A percentile compares a stretch with the other conserved stretches of the same genome.
phyloP scores from a whole-genome alignment of 2,113 vertebrate species.

The Benitochromis conjunctus region DNA sequence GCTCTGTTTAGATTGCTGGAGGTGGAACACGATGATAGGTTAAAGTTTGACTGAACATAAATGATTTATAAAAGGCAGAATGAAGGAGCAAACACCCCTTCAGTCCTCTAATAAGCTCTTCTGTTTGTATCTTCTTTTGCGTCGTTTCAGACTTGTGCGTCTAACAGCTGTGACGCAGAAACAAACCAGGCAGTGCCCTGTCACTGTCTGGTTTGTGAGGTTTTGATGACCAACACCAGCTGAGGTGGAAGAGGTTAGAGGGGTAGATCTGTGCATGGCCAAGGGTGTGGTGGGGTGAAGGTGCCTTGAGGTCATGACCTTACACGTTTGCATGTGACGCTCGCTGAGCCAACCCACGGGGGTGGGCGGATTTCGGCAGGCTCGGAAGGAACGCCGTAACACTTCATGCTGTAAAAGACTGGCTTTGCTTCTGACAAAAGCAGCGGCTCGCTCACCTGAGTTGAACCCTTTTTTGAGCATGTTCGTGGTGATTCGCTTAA shows the following conservation, averaged over 20 bases:
- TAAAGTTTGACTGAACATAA: conserved; percentile 13
- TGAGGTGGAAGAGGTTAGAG: conserved; percentile 47
- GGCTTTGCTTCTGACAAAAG: conserved; percentile 35
- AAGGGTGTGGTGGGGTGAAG: background rate
- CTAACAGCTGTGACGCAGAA: background rate
- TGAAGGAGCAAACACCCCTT: conserved; percentile 47
- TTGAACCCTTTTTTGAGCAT: conserved; percentile 43
- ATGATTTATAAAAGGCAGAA: conserved; percentile 42
- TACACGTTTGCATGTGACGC: conserved; percentile 1
- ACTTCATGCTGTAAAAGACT: conserved; percentile 32
- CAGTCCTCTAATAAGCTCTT: conserved; percentile 26
- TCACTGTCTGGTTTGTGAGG: conserved; percentile 53
- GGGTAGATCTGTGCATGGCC: background rate
- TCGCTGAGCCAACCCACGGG: background rate
- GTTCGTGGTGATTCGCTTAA: conserved; percentile 40
- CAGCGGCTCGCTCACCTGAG: conserved; percentile 8
- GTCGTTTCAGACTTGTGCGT: background rate
- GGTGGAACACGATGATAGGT: conserved; percentile 11
- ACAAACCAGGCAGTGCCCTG: conserved; percentile 64
- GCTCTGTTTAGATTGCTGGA: conserved; percentile 12
- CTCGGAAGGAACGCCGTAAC: background rate
- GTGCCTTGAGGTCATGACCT: conserved; percentile 36
- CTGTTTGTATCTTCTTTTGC: background rate
- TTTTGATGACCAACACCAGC: conserved; percentile 74
- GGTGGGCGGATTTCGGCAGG: background rate